Conservation (phyloP, 2,797 vertebrate species). For the Margarornis squamiger region DNA sequence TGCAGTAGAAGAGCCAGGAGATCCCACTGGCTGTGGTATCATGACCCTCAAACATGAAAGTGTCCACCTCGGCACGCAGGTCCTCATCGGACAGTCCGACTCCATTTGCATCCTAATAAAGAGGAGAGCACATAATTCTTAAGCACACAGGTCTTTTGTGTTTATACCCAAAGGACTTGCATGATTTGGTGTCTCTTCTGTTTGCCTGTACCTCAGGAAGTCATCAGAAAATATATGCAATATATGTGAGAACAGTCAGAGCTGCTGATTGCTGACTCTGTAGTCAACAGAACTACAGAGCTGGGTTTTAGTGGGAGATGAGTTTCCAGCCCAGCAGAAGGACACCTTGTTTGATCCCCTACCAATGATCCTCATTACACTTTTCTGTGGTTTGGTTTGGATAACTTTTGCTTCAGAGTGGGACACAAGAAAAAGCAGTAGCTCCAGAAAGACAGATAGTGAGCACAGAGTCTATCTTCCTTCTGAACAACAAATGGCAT, state of each 20-base stretch:
- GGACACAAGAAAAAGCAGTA: background rate
- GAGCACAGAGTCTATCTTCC: background rate
- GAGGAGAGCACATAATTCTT: background rate
- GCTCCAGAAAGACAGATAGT: background rate
- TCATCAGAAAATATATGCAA: background rate
- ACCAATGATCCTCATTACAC: accelerated
- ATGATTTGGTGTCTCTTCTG: background rate
- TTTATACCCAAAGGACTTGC: background rate
- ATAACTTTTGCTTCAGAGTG: background rate
- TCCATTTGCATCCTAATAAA: slow-evolving; percentile 82
- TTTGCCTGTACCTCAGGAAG: background rate
- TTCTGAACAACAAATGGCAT: background rate
- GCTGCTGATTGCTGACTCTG: background rate
- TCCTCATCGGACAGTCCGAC: slow-evolving; percentile 83
- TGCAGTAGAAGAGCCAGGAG: slow-evolving; percentile 85
- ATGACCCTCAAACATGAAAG: slow-evolving; percentile 90
- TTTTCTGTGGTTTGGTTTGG: background rate
- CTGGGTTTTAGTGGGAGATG: background rate
- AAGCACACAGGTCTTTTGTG: background rate
- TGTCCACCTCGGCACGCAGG: slow-evolving; percentile 87
- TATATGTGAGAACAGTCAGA: background rate
- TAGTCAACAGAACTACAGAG: background rate
- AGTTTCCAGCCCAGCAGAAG: background rate
- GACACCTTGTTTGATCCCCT: background rate
- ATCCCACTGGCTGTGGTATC: slow-evolving; percentile 86